Conservation (phyloP, 2,797 vertebrate genomes). For the Morus bassanus region DNA sequence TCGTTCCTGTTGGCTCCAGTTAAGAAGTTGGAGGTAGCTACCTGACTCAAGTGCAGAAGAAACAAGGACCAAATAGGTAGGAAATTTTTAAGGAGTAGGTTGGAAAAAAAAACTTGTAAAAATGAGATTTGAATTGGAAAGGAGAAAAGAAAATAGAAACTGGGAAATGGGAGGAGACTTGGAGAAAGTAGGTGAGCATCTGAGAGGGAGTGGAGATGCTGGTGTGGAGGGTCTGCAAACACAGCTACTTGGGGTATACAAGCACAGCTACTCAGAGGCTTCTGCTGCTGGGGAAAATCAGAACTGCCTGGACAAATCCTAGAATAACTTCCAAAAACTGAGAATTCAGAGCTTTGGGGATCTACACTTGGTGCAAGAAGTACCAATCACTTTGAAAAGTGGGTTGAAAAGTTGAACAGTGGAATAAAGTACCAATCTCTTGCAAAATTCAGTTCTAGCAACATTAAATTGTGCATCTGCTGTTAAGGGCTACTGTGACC, state of each 20-base stretch:
- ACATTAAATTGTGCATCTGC: not conserved
- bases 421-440: not conserved
- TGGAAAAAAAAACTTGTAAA: not conserved
- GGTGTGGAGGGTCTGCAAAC: not conserved
- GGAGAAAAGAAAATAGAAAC: not conserved
- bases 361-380: not conserved
- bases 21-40: not conserved
- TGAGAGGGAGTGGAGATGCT: not conserved
- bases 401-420: not conserved
- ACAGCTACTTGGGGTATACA: not conserved
- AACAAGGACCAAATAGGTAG: not conserved
- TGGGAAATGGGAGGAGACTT: not conserved
- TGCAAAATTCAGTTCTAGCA: not conserved
- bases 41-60: not conserved
- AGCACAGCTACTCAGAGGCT: not conserved
- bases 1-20: not conserved
- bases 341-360: not conserved
- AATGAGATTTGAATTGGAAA: not conserved
- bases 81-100: not conserved
- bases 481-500: not conserved
- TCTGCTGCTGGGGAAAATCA: not conserved
- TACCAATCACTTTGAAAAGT: not conserved
- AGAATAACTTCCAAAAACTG: not conserved
- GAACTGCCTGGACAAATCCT: not conserved
- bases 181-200: not conserved